These are phyloP conservation scores for Centropyge bicolor DNA, from an alignment of 2,797 vertebrate genomes.

Conservation along the genomic window DNA sequence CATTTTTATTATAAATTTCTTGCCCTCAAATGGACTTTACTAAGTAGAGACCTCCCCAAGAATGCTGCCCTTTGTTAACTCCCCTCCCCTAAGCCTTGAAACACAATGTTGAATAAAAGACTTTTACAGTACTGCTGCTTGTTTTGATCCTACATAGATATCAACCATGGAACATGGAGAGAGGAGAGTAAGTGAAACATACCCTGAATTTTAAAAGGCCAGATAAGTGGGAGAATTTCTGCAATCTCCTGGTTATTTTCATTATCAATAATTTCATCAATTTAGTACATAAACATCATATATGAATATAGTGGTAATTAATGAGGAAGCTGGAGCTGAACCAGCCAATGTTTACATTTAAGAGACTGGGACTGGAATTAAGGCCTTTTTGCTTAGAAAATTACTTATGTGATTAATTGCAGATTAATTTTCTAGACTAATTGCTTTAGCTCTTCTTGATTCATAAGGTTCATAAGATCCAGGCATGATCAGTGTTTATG, in stretches of 20 bases:
- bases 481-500: background rate
- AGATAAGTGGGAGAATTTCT: background rate
- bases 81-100: slow-evolving; percentile 75
- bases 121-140: slow-evolving; percentile 80
- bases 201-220: background rate
- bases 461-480: background rate
- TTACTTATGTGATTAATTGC: background rate
- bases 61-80: slow-evolving; percentile 69
- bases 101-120: slow-evolving; percentile 86
- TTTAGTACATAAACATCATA: background rate
- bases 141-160: slow-evolving; percentile 46
- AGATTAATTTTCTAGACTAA: no score
- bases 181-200: background rate
- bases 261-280: background rate
- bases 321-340: background rate
- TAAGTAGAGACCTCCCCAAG: slow-evolving; percentile 70
- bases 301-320: no score
- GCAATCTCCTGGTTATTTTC: background rate
- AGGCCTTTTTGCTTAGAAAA: background rate
- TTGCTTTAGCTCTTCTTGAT: background rate
- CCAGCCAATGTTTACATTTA: no score
- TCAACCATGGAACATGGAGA: background rate
- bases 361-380: background rate
- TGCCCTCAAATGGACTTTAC: slow-evolving; percentile 75
- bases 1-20: slow-evolving; percentile 79